Percentiles rank a stretch among this genome's conserved stretches.
phyloP scores from a whole-genome alignment of 2,888 invertebrate species.

The Deilephila porcellus region DNA sequence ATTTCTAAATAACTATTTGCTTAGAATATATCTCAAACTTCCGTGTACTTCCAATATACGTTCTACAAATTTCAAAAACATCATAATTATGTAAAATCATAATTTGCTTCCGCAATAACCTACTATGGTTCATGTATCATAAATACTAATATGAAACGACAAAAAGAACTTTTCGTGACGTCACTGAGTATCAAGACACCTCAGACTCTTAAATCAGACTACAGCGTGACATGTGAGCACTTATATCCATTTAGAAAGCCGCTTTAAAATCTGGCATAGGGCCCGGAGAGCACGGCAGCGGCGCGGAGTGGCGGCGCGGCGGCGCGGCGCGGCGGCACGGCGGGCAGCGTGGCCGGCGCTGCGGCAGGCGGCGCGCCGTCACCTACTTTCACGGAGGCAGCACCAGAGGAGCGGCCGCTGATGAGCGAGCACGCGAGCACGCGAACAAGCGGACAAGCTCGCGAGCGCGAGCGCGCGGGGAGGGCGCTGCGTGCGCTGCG shows the following conservation, averaged over 20 bases:
- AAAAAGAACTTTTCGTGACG: background rate
- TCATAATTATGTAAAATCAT: background rate
- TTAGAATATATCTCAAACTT: background rate
- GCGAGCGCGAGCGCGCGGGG: conserved; percentile 46
- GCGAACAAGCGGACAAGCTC: conserved; percentile 37
- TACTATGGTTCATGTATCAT: background rate
- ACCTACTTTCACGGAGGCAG: conserved; percentile 79
- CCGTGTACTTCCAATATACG: background rate
- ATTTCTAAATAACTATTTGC: conserved; percentile 1
- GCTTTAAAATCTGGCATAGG: conserved; percentile 66
- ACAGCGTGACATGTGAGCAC: conserved; percentile 28
- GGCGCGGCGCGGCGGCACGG: conserved; percentile 40
- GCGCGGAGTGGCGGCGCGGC: conserved; percentile 38
- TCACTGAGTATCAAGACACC: conserved; percentile 1
- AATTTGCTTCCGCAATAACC: background rate
- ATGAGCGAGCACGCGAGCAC: conserved; percentile 43
- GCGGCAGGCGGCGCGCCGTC: conserved; percentile 57
- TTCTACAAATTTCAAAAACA: background rate
- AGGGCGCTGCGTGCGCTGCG: conserved; percentile 53
- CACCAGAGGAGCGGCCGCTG: conserved; percentile 55
- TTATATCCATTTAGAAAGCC: conserved; percentile 71
- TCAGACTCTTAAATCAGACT: conserved; percentile 18
- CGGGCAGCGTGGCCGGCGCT: conserved; percentile 49
- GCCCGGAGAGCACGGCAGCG: conserved; percentile 58
- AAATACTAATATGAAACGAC: conserved; percentile 5